A percentile compares a stretch with the other conserved stretches of the same genome.
phyloP scores from a whole-genome alignment of 30 jellyfish, hydroid and myxozoan genomes.

The Haliclystus octoradiatus region DNA sequence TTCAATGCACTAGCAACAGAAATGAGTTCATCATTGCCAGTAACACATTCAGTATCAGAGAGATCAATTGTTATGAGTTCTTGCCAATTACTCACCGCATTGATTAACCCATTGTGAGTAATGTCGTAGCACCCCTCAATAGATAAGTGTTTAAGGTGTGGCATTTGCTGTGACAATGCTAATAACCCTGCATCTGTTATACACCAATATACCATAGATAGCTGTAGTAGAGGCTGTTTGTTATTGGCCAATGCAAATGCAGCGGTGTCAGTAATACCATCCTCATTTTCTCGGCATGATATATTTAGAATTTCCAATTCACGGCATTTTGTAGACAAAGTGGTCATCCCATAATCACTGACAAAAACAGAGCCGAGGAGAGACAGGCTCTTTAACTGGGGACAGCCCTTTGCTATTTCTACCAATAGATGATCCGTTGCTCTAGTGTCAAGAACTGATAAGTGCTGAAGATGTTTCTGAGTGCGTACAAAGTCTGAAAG shows the following conservation, averaged over 20 bases:
- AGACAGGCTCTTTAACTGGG: not conserved
- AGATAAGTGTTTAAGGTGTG: not conserved
- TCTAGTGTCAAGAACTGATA: not conserved
- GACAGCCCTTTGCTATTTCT: not conserved
- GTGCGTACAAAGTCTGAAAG: not conserved
- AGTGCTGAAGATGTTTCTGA: not conserved
- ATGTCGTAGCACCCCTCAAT: not conserved
- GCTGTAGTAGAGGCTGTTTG: not conserved
- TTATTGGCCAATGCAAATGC: not conserved
- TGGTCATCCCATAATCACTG: not conserved
- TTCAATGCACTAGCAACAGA: not conserved
- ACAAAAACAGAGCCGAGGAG: not conserved
- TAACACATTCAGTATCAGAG: not conserved
- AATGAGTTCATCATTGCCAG: not conserved
- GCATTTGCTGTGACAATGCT: not conserved
- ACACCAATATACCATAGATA: not conserved
- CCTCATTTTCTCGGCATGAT: not conserved
- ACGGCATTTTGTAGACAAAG: not conserved
- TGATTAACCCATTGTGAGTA: not conserved
- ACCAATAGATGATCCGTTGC: not conserved
- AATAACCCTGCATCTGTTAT: not conserved
- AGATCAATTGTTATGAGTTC: not conserved
- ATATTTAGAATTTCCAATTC: not conserved
- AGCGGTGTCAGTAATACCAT: not conserved
- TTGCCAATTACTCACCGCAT: not conserved